Base-by-base conservation (phyloP, 1,140 invertebrate genomes). In the Trachymyrmex cornetzi region DNA sequence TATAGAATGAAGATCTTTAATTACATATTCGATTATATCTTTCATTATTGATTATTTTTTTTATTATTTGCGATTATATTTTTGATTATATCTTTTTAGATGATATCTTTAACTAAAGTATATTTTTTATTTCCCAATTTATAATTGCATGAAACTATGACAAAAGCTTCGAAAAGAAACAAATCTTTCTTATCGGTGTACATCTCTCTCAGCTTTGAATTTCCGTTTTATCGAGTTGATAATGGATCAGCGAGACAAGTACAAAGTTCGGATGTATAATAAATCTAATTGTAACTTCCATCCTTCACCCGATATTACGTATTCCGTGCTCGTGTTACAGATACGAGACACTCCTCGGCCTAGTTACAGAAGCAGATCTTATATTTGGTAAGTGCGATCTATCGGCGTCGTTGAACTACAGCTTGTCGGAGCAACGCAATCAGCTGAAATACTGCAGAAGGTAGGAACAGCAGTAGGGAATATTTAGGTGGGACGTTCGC, bases 251-350 rank as follows among this genome's bases (percentile, higher is more conserved):
- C 12, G 12, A 75, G 38, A 24, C 27, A 38, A 50, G 44, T 48
- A 57, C 24, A 22, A 77, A 66, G n/a, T 50, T 84, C 24, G 30
- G 9, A 11, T 77, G 22, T 55, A 44, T 44, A 44, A 44, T 44
- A 44, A 16, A 66, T 75, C 48, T 22, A 53, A 30, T 1, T 55
- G 12, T 67, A 7, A 44, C 38, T 44, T 44, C 64, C 55, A 30
- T 79, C 44, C 81, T 69, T 86, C 38, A 50, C 34, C 6, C 30
- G 4, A 16, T 30, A 79, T 90, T 87, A 84, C 3, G 14, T 82
- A 90, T 89, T 90, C 87, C 7, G 24, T 27, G 34, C 84, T 71
- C 85, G 85, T 19, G 4, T 57, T 80, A 79, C 38, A 61, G 79
- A 81, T 63, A 79, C 85, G 64, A 86, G 38, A 81, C 64, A 50